Base-by-base conservation (phyloP, 2,797 vertebrate species). In the Arnoldichthys spilopterus region DNA sequence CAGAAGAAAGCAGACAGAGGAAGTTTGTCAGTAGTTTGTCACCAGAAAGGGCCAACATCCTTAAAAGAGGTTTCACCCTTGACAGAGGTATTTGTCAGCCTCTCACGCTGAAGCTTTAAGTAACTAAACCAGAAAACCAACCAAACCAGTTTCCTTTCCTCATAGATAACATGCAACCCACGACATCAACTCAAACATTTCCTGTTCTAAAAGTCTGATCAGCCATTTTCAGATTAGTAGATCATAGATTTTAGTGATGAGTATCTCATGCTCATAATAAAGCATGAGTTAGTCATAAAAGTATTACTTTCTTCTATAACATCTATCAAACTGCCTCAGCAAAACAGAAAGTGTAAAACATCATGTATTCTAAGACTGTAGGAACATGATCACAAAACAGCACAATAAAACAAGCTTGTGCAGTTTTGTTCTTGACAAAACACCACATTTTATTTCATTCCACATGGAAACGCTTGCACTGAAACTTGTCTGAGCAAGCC, bases 101-200 rank as follows among this genome's bases (percentile, higher is more conserved):
- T 51, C 59, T n/a, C 32, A 47, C 18, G 12, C 32, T 80, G 49
- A 6, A 58, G 81, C 82, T 85, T 88, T 90, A 82, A 84, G 85
- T 66, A 82, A 89, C 72, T 24, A 4, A 72, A 83, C 54, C 73
- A 67, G 80, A 87, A 81, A 94, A 94, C 93, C 86, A 84, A 92
- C 81, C 72, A 0, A 74, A 88, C 93, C 63, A 86, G 92, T 93
- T 94, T 85, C 24, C 20, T 20, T 61, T 63, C 47, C 56, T 18
- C 64, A 73, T 4, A 49, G 37, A 40, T 5, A 37, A 61, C n/a
- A 56, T 51, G 49, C 37, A 43, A 37, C 40, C 43, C 7, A 13
- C 26, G 6, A 62, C 30, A 3, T 26, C n/a, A 4, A 12, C 49
- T 62, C 0, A 2, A 37, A 20, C 1, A 77, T 40, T 87, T 88